Conservation (phyloP, 2,888 invertebrate species). For the Agonopterix alstromeriana region DNA sequence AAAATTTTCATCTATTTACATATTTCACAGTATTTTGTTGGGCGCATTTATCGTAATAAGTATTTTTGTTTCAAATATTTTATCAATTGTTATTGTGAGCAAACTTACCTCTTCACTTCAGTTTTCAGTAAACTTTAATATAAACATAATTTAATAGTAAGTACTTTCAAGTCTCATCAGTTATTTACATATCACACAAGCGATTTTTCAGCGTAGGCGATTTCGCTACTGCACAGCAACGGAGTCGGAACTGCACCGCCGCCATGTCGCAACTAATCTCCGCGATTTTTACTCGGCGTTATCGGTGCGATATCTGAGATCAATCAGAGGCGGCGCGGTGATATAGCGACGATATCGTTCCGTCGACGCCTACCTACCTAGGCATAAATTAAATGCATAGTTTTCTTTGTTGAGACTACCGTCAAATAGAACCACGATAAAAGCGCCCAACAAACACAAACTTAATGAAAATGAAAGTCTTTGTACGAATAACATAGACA, state of each 20-base stretch:
- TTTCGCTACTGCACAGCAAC: too few species aligned
- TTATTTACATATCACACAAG: too few species aligned
- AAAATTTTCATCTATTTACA: conserved; percentile 60
- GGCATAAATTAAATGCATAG: background rate
- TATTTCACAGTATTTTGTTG: background rate
- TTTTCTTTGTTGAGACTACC: background rate
- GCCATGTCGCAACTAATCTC: too few species aligned
- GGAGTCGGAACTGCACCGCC: too few species aligned
- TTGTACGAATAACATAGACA: conserved; percentile 28
- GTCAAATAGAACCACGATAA: background rate
- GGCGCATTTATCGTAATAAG: too few species aligned
- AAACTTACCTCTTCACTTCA: background rate
- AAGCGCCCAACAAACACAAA: conserved; percentile 19
- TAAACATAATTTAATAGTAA: too few species aligned
- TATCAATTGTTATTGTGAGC: background rate
- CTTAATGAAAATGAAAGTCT: conserved; percentile 21
- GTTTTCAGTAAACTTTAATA: background rate
- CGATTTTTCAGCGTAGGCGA: too few species aligned
- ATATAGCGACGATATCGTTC: too few species aligned
- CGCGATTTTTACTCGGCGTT: too few species aligned
- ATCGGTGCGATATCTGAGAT: too few species aligned
- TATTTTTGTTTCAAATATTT: conserved; percentile 12
- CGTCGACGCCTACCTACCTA: background rate
- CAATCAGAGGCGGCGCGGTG: too few species aligned
- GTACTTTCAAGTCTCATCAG: too few species aligned